A percentile compares a stretch with the other conserved stretches of the same genome.
phyloP scores from a whole-genome alignment of 2,797 vertebrate species.

The Lepidocolaptes lacrymiger region DNA sequence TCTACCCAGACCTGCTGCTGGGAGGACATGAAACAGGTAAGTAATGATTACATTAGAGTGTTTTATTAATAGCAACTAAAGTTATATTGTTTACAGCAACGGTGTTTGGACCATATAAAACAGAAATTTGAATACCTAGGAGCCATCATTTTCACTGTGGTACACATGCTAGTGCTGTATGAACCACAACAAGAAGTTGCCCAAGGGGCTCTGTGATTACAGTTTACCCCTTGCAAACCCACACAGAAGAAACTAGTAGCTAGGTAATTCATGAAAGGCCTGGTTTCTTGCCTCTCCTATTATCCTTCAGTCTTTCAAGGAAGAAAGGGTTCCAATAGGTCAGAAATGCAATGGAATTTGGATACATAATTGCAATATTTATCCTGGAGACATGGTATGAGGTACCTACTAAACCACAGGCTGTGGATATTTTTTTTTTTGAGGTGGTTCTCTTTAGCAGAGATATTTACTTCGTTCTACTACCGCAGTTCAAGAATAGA shows the following conservation, averaged over 20 bases:
- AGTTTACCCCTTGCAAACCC: neutral
- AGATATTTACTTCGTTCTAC: neutral
- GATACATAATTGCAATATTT: neutral
- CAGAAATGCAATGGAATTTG: neutral
- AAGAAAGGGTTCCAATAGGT: neutral
- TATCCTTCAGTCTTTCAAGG: neutral
- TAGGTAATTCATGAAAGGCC: neutral
- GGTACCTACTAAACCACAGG: neutral
- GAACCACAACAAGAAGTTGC: neutral
- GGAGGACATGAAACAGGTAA: constrained; percentile 30
- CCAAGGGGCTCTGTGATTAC: neutral
- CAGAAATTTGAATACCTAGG: neutral
- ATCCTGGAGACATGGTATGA: neutral
- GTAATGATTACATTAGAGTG: constrained; percentile 29
- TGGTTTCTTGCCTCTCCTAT: neutral
- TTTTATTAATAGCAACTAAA: constrained; percentile 22
- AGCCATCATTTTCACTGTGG: neutral
- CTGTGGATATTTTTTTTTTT: neutral
- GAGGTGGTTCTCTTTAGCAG: neutral
- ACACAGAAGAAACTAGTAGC: neutral
- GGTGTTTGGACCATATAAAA: neutral
- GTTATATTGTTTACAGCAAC: neutral
- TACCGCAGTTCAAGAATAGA: neutral
- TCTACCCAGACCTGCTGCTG: neutral
- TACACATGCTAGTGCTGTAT: rapidly evolving